These are phyloP conservation scores for Molanna angustata DNA, from an alignment of 2,888 invertebrate species.

Conservation along the genomic window DNA sequence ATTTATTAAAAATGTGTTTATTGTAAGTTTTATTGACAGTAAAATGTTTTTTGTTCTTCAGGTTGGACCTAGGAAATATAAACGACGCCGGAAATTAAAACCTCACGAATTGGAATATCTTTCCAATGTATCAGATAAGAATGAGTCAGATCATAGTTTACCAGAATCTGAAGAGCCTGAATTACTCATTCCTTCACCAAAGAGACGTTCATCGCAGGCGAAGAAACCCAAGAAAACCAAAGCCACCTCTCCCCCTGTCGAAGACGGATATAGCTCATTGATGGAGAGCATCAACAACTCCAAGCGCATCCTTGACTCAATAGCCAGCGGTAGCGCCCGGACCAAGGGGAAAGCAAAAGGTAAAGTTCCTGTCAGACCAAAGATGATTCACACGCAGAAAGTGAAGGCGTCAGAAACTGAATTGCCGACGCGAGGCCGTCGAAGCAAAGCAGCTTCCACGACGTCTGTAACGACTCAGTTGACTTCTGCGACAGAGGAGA, in stretches of 20 bases:
- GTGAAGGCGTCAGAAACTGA: slow-evolving; percentile 54
- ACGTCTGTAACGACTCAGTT: slow-evolving; percentile 9
- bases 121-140: slow-evolving; percentile 42
- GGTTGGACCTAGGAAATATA: slow-evolving; percentile 76
- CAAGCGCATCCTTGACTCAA: slow-evolving; percentile 9
- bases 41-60: slow-evolving; percentile 38
- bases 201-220: slow-evolving; percentile 18
- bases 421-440: slow-evolving; percentile 55
- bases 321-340: slow-evolving; percentile 30
- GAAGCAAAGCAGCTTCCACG: slow-evolving; percentile 47
- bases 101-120: slow-evolving; percentile 56
- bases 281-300: slow-evolving; percentile 2
- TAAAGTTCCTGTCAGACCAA: slow-evolving; percentile 55
- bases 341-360: slow-evolving; percentile 36
- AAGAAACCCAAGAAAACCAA: slow-evolving; percentile 16
- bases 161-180: slow-evolving; percentile 34
- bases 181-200: background rate
- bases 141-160: slow-evolving; percentile 36
- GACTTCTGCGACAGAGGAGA: slow-evolving; percentile 25
- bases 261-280: slow-evolving; percentile 4
- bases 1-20: too few species aligned
- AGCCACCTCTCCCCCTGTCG: slow-evolving; percentile 5
- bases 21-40: background rate
- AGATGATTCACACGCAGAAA: slow-evolving; percentile 77
- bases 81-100: slow-evolving; percentile 73